Evolutionary conservation across 2,888 invertebrate species (phyloP).

Genomic region (Hetaerina titia): DNA sequence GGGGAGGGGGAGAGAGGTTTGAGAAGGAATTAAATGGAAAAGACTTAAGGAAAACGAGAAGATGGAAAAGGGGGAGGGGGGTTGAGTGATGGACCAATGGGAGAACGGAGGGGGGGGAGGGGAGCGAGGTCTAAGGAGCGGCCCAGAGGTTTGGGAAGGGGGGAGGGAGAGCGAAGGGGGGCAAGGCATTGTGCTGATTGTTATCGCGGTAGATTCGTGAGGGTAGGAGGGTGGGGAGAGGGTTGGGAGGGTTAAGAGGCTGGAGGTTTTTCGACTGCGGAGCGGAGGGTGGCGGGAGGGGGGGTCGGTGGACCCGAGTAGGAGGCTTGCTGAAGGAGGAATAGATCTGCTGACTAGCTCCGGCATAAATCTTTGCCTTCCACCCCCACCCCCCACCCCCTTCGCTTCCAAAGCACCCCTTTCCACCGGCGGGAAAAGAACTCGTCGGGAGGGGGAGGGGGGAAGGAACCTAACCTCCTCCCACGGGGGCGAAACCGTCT

Average conservation of each 20-base stretch:
- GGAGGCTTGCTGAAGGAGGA: slow-evolving; percentile 37
- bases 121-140: background rate
- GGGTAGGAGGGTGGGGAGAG: background rate
- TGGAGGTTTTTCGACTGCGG: background rate
- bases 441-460: background rate
- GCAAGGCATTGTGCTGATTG: slow-evolving; percentile 41
- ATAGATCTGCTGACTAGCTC: slow-evolving; percentile 60
- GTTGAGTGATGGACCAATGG: slow-evolving; percentile 18
- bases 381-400: background rate
- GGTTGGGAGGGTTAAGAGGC: background rate
- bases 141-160: background rate
- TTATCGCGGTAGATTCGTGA: slow-evolving; percentile 32
- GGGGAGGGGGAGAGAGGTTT: background rate
- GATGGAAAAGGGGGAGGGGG: background rate
- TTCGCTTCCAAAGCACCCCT: background rate
- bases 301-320: background rate
- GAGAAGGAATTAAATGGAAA: slow-evolving; percentile 49
- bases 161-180: background rate
- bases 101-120: background rate
- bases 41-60: slow-evolving; percentile 44
- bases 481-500: background rate
- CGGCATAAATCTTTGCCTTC: slow-evolving; percentile 2
- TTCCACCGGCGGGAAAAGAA: background rate
- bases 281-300: background rate
- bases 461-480: no score